phyloP scores from a whole-genome alignment of 37 sponge, comb jelly and placozoan species.

The Petrosia ficiformis region DNA sequence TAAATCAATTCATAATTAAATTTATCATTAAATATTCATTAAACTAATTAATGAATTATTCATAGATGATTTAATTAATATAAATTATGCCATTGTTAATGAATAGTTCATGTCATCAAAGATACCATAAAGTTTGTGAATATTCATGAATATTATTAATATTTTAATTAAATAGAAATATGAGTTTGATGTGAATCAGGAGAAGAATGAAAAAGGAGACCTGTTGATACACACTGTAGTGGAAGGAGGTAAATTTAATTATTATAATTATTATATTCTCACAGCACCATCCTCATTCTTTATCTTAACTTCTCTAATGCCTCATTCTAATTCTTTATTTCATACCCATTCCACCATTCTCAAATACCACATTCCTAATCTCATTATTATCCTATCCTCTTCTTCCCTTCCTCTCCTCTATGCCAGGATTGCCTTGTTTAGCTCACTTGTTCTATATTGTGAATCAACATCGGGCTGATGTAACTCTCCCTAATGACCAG shows the following conservation, averaged over 20 bases:
- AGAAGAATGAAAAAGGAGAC: constrained; percentile 49
- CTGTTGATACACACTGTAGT: constrained; percentile 58
- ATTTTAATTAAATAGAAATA: constrained; percentile 28
- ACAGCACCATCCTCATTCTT: too few relatives aligned
- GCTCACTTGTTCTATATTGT: constrained; percentile 51
- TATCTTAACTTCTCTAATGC: too few relatives aligned
- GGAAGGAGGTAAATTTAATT: constrained; percentile 31
- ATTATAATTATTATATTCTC: background rate
- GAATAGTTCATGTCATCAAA: background rate
- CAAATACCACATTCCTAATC: too few relatives aligned
- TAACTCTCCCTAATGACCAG: constrained; percentile 19
- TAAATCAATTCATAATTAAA: too few relatives aligned
- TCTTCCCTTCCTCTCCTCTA: background rate
- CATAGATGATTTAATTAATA: too few relatives aligned
- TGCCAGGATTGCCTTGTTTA: constrained; percentile 46
- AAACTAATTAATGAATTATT: too few relatives aligned
- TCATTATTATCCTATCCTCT: background rate
- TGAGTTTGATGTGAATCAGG: constrained; percentile 50
- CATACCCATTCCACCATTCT: too few relatives aligned
- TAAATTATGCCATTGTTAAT: too few relatives aligned
- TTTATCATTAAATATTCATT: too few relatives aligned
- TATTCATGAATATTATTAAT: background rate
- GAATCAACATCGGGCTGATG: constrained; percentile 32
- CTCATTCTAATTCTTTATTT: too few relatives aligned
- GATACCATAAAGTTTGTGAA: background rate